Conservation (phyloP, 1,140 invertebrate species). For the Eriocheir sinensis region DNA sequence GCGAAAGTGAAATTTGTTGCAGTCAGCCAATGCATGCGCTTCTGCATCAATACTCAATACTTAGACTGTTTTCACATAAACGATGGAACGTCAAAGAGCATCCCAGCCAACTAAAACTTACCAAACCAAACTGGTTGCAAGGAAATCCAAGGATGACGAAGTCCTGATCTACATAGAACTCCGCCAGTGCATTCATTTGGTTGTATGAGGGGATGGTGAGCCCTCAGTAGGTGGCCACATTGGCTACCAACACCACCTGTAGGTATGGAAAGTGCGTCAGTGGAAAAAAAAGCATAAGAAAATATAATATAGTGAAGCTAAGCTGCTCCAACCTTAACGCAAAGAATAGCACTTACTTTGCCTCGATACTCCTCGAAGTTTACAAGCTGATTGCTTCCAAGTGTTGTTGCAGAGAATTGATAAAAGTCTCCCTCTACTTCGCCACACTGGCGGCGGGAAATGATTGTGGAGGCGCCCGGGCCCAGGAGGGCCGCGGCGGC, state of each 20-base stretch:
- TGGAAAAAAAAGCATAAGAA: not conserved
- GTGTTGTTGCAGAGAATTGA: slow-evolving; percentile 78
- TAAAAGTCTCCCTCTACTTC: slow-evolving; percentile 72
- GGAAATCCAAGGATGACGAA: slow-evolving; percentile 84
- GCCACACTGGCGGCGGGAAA: slow-evolving; percentile 65
- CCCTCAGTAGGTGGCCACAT: slow-evolving; percentile 84
- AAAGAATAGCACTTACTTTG: slow-evolving; percentile 79
- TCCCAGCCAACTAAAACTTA: slow-evolving; percentile 78
- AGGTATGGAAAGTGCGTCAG: not conserved
- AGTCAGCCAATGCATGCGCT: not conserved
- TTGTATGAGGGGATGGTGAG: slow-evolving; percentile 82
- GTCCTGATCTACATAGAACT: slow-evolving; percentile 79
- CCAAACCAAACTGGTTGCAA: slow-evolving; percentile 84
- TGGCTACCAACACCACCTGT: slow-evolving; percentile 83
- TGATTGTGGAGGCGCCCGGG: slow-evolving; percentile 47
- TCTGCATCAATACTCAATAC: not conserved
- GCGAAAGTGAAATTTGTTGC: not conserved
- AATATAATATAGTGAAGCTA: slow-evolving; percentile 20
- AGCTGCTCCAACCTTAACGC: not conserved
- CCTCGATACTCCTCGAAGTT: slow-evolving; percentile 80
- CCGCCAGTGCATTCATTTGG: slow-evolving; percentile 83
- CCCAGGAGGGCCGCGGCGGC: slow-evolving; percentile 66
- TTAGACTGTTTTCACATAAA: not conserved
- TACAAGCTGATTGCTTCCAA: slow-evolving; percentile 74
- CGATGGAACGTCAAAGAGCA: not conserved